Conservation (phyloP, 23 tunicate species). For the Styela plicata region DNA sequence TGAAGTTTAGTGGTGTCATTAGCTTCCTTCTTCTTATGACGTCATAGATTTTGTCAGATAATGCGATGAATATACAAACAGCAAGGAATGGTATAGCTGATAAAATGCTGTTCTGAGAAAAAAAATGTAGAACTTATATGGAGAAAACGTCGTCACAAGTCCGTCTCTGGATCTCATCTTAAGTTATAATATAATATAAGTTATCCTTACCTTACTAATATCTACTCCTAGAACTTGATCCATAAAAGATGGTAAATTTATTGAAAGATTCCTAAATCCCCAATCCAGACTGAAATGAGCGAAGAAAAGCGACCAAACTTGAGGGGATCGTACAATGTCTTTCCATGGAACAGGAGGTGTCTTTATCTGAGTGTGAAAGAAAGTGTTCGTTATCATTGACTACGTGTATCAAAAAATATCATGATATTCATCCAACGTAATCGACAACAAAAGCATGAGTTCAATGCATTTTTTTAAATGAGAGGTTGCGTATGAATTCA, state of each 20-base stretch:
- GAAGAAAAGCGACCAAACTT: constrained; percentile 48
- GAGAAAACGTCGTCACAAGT: no score
- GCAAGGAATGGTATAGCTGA: constrained; percentile 60
- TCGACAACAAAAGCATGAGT: no score
- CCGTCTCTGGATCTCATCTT: no score
- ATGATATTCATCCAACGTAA: no score
- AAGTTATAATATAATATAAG: neutral
- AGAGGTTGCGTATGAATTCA: no score
- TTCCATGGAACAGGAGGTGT: constrained; percentile 48
- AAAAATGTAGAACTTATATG: no score
- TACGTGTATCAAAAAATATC: no score
- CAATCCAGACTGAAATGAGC: constrained; percentile 59
- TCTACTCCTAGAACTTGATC: constrained; percentile 51
- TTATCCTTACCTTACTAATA: constrained; percentile 35
- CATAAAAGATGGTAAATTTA: constrained; percentile 56
- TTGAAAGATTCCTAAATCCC: constrained; percentile 51
- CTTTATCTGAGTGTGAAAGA: no score
- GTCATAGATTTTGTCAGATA: constrained; percentile 32
- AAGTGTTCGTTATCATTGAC: no score
- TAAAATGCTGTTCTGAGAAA: constrained; percentile 44
- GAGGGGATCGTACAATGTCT: constrained; percentile 44
- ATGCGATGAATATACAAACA: constrained; percentile 49
- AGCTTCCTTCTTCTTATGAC: constrained; percentile 8
- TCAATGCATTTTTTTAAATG: no score
- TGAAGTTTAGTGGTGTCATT: constrained; percentile 35